Base-by-base conservation (phyloP, 2,888 invertebrate species). In the Amphimallon solstitiale region DNA sequence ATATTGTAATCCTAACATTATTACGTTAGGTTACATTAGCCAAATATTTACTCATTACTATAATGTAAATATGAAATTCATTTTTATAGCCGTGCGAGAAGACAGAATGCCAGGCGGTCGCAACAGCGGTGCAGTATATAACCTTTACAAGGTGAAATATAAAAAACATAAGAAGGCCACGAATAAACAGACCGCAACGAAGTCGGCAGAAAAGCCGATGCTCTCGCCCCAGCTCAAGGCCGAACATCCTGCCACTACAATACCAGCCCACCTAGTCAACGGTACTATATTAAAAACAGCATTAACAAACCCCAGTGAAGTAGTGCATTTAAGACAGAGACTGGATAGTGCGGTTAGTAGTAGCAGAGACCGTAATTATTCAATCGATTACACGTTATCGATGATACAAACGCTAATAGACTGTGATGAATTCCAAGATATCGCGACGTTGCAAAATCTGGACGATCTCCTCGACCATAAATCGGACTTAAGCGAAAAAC, bases 101-200 rank as follows among this genome's bases (percentile, higher is more conserved):
- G 98, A 99, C 84, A 89, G 98, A 77, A 99, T 98, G 98, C 98
- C 98, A n/a, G 98, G 98, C 40, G 98, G 98, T 61, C 88, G 98
- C 65, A 99, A 98, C 85, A 98, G 97, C 76, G 97, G 97, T 72
- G 98, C 98, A 71, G 98, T 99, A 69, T 99, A 98, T 84, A 98
- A 98, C 84, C 88, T 98, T 77, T 98, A 98, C 86, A 98, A 98
- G 90, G 96, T 97, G 59, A 97, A 97, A 86, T 98, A 98, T 85
- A 97, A 96, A 86, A 98, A 97, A 84, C 95, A 97, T 86, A 95
- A 95, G 88, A 93, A 95, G 83, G 88, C 89, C 71, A 87, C 84
- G 74, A 90, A 88, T 79, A 86, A 82, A 80, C 86, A 84, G 73
- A 46, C 45, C 23, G 52, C 52, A 17, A 37, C 60, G 75, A 77